Evolutionary conservation across 2,797 vertebrate genomes (phyloP), one percentile per base, ranked within the genome.

Genomic region (Numenius phaeopus): DNA sequence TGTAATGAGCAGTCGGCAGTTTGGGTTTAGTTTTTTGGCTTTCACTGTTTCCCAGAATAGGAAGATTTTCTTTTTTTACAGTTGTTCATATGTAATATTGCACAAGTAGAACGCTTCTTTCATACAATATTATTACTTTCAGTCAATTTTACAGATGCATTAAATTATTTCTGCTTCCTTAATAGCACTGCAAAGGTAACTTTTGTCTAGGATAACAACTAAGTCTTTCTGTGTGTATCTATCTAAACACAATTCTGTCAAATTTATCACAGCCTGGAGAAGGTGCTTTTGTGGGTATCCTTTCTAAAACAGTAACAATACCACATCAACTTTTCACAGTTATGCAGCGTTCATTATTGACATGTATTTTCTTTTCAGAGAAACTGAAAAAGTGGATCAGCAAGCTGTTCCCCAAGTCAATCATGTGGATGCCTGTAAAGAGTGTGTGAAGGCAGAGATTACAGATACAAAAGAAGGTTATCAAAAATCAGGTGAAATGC

Each of bases 331-430:
- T 94, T 92, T 62, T 71, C n/a, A 34, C 49, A 70, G 1, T 77
- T 79, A 83, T 83, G 27, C 50, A 7, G 27, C 34, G 59, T 70
- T 76, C 20, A 8, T 90, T 77, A 72, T 52, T 90, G 84, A 64
- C 27, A 5, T 3, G 1, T 20, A 11, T 87, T 97, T 88, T 97
- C n/a, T 37, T 98, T 98, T 46, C 98, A 99, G 98, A 98, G 98
- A 98, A 93, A 84, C 96, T 76, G 98, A 98, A 77, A 99, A 99
- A 94, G 87, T 85, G 34, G 98, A 98, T 72, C 98, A 99, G 81
- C 98, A 99, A 89, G 98, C 98, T 7, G 98, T 99, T 58, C 98
- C 99, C 40, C 99, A 99, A 81, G 98, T 97, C 94, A 99, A 99
- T 96, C 99, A 99, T 29, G 87, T 98, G 71, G 98, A 98, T 91